Percentiles rank a stretch among this genome's conserved stretches.
Evolutionary conservation across 2,888 invertebrate genomes (phyloP).

Genomic region (Anarsia innoxiella): DNA sequence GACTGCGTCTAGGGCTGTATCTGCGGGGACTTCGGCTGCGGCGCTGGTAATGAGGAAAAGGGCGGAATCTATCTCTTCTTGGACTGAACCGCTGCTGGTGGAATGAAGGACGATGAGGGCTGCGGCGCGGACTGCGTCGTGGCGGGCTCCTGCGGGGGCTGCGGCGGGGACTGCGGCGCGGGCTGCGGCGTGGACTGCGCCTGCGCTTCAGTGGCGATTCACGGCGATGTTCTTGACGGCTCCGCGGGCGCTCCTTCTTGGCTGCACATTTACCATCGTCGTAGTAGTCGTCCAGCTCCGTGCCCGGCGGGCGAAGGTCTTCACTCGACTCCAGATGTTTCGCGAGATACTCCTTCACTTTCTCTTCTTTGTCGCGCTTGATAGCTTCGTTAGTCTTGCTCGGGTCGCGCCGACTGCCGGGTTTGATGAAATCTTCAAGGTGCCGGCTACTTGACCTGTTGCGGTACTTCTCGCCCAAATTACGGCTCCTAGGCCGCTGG

Average conservation of each 20-base stretch:
- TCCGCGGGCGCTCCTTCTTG: too few species aligned
- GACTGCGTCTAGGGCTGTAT: constrained; percentile 15
- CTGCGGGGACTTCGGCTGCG: constrained; percentile 18
- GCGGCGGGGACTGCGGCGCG: constrained; percentile 23
- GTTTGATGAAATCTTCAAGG: constrained; percentile 50
- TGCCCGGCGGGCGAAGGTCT: constrained; percentile 60
- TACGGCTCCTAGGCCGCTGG: not conserved
- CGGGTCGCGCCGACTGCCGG: constrained; percentile 62
- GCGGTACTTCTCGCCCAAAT: too few species aligned
- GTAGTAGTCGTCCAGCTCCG: constrained; percentile 60
- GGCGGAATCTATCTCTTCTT: constrained; percentile 2
- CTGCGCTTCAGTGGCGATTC: constrained; percentile 19
- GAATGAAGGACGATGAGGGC: not conserved
- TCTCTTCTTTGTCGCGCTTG: constrained; percentile 57
- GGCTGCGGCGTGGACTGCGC: constrained; percentile 22
- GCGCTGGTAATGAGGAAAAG: not conserved
- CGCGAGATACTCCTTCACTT: constrained; percentile 58
- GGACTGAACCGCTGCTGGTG: constrained; percentile 3
- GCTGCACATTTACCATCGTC: constrained; percentile 30
- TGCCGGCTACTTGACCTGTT: constrained; percentile 25
- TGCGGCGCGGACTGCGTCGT: too few species aligned
- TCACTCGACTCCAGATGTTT: constrained; percentile 54
- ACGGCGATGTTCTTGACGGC: constrained; percentile 8
- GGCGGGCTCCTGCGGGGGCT: constrained; percentile 22
- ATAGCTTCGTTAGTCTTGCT: constrained; percentile 63